Base-by-base conservation (phyloP, 1,140 invertebrate species). In the Orchesella cincta region DNA sequence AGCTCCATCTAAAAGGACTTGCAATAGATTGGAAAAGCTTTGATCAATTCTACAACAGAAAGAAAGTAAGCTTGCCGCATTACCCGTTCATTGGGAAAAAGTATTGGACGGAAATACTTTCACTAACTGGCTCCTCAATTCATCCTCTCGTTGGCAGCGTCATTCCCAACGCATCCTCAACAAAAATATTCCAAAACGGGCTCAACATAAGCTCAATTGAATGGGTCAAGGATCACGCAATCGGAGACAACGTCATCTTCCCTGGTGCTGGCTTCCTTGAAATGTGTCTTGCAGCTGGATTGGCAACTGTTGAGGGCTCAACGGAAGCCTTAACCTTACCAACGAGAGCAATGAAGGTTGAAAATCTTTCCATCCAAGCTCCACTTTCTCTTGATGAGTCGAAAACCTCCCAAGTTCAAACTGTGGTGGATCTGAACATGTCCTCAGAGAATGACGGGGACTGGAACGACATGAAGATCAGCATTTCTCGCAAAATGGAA, bases 351-450 rank as follows among this genome's bases (percentile, higher is more conserved):
- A 31, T 67, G 31, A 29, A 67, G 33, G 62, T 67, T 26, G 62
- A 67, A 31, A 67, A 67, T 31, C 23, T 67, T 8, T 18, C 28
- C 12, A 67, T 67, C 14, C 14, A 12, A 16, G 62, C 62, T 67
- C 62, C 62, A 16, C 31, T 67, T 26, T 26, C 2, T 29, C 29
- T 67, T 2, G 31, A 67, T 8, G 62, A 67, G n/a, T 29, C 62
- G 8, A 33, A 76, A 54, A 36, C 54, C 0, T 76, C 76, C 20
- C 36, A 36, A 28, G 73, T 75, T 39, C 71, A 75, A 31, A 73
- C 73, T 0, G 34, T 31, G 5, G 62, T 67, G 8, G 62, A 67
- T 31, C 33, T 67, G 5, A 67, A 67, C 31, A 67, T 29, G 23
- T 31, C 62, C n/a, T 62, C 12, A 26, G 12, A 29, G 1, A 31